These are phyloP conservation scores for Fabriciana adippe DNA, from an alignment of 2,888 invertebrate species.

Conservation along the genomic window DNA sequence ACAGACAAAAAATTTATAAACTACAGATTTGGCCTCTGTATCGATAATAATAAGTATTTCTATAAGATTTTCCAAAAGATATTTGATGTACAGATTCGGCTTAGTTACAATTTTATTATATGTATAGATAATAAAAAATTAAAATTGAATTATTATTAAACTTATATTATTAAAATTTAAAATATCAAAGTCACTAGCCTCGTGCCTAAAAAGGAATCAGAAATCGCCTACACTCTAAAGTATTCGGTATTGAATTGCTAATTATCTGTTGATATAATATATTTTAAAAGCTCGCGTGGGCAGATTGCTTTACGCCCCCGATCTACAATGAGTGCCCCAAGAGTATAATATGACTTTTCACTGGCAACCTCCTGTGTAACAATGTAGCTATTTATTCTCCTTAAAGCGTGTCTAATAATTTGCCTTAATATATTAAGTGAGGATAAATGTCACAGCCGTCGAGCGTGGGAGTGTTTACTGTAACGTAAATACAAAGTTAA, in stretches of 20 bases:
- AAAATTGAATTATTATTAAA: not conserved
- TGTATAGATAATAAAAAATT: no score
- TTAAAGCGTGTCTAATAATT: slow-evolving; percentile 9
- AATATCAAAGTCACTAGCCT: not conserved
- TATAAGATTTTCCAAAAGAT: no score
- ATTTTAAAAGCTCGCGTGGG: slow-evolving; percentile 46
- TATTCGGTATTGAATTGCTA: slow-evolving; percentile 42
- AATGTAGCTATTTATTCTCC: slow-evolving; percentile 3
- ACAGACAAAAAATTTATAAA: no score
- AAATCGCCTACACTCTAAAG: slow-evolving; percentile 42
- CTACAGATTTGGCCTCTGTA: no score
- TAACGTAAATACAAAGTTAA: not conserved
- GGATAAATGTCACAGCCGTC: slow-evolving; percentile 2
- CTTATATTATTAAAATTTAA: not conserved
- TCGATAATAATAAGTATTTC: no score
- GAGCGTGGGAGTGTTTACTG: slow-evolving; percentile 4
- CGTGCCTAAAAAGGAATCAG: slow-evolving; percentile 6
- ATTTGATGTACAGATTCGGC: no score
- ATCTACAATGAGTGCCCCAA: not conserved
- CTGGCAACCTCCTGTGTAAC: not conserved
- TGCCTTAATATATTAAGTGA: slow-evolving; percentile 10
- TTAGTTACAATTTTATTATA: no score
- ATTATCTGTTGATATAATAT: slow-evolving; percentile 47
- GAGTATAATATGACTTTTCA: slow-evolving; percentile 9
- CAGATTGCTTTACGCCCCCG: slow-evolving; percentile 30